Percentiles rank a stretch among this genome's conserved stretches.
phyloP scores from a whole-genome alignment of 2,888 invertebrate species.

The Cephus rjabovi region DNA sequence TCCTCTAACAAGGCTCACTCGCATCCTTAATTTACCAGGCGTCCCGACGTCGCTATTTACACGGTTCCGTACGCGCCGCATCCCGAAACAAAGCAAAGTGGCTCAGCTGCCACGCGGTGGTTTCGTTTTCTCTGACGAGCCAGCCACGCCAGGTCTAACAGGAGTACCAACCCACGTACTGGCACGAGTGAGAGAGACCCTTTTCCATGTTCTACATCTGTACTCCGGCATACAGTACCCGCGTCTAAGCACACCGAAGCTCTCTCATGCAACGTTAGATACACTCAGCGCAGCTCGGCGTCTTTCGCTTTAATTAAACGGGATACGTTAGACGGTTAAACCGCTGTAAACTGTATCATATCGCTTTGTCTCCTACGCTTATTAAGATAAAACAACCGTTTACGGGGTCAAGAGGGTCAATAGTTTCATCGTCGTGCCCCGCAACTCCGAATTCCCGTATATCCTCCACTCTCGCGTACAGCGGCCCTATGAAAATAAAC shows the following conservation, averaged over 20 bases:
- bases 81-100: neutral
- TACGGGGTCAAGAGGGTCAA: constrained; percentile 37
- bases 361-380: constrained; percentile 28
- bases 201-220: neutral
- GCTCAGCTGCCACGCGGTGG: neutral
- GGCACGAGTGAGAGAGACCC: neutral
- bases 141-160: neutral
- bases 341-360: constrained; percentile 38
- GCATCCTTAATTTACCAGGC: neutral
- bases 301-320: constrained; percentile 46
- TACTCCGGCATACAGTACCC: neutral
- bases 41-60: neutral
- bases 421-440: constrained; percentile 26
- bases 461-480: neutral
- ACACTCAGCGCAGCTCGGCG: neutral
- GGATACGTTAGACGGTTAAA: constrained; percentile 42
- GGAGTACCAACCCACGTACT: neutral
- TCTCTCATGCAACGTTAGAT: constrained; percentile 11
- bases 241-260: neutral
- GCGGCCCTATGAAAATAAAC: neutral
- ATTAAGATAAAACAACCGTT: constrained; percentile 53
- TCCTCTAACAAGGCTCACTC: neutral
- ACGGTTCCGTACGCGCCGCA: neutral
- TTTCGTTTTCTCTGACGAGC: neutral
- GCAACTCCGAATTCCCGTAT: neutral